These are phyloP conservation scores for Morbakka virulenta DNA, from an alignment of 30 jellyfish, hydroid and myxozoan species.

Conservation along the genomic window DNA sequence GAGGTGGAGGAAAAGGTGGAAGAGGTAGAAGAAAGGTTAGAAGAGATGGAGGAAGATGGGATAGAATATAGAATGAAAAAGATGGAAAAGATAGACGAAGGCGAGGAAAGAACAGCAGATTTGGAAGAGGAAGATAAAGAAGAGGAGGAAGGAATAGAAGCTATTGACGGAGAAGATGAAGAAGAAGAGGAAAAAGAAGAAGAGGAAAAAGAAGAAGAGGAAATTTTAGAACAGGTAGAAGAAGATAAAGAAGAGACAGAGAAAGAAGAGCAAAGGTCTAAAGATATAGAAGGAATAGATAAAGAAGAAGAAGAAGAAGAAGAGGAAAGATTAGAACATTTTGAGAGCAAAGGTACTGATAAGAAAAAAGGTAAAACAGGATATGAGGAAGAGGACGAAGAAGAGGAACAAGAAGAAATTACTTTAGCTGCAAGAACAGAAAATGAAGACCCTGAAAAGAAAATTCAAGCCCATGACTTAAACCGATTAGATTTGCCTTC, in stretches of 20 bases:
- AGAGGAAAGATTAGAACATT: not conserved
- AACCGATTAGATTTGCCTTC: not conserved
- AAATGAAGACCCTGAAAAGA: not conserved
- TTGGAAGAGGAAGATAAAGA: not conserved
- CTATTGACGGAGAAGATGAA: not conserved
- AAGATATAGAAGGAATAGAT: not conserved
- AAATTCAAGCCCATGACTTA: too few species aligned
- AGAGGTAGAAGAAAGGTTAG: too few species aligned
- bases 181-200: not conserved
- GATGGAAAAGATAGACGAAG: too few species aligned
- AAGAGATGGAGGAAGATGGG: too few species aligned
- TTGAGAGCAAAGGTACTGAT: not conserved
- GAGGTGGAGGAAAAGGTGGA: not conserved
- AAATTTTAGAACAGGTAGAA: not conserved
- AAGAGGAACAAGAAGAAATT: not conserved
- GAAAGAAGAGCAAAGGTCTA: not conserved
- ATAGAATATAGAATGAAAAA: too few species aligned
- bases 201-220: not conserved
- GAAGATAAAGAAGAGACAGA: not conserved
- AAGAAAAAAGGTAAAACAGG: not conserved
- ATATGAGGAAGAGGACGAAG: not conserved
- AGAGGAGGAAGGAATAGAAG: not conserved
- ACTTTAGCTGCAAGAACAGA: not conserved
- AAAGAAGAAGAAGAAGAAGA: not conserved
- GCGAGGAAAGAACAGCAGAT: too few species aligned